Conservation (phyloP, 2,113 vertebrate species). For the Rhizomys pruinosus region DNA sequence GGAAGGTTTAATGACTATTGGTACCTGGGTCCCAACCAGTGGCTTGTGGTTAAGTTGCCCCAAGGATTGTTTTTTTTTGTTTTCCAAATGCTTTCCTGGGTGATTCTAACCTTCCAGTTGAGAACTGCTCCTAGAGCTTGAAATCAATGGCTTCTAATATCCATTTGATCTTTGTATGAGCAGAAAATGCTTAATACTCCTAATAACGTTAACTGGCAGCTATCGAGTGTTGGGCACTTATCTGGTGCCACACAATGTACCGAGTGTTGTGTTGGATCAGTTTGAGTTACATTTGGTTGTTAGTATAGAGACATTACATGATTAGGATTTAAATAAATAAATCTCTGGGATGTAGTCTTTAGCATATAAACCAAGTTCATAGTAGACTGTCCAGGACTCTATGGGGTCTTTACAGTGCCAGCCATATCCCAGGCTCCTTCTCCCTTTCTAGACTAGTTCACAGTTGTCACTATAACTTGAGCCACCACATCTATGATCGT, state of each 20-base stretch:
- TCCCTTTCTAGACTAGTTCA: neutral
- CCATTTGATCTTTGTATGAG: neutral
- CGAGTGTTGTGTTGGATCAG: neutral
- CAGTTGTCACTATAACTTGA: neutral
- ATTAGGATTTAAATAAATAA: constrained; percentile 21
- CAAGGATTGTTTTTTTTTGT: neutral
- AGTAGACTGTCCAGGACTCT: neutral
- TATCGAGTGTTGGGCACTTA: neutral
- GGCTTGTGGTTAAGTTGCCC: neutral
- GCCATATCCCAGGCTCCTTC: neutral
- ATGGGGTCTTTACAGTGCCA: neutral
- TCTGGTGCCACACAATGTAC: neutral
- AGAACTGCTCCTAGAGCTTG: neutral
- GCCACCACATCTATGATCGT: neutral
- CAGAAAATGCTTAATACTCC: neutral
- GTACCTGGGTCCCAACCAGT: neutral
- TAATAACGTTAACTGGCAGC: too few species aligned
- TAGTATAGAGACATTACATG: constrained; percentile 7
- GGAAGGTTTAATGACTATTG: neutral
- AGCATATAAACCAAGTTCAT: neutral
- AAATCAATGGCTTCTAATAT: neutral
- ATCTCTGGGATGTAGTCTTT: neutral
- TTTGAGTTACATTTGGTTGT: constrained; percentile 27
- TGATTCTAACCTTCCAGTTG: neutral
- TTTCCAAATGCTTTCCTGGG: constrained; percentile 20